Base-by-base conservation (phyloP, 2,888 invertebrate species). In the Hypena proboscidalis region DNA sequence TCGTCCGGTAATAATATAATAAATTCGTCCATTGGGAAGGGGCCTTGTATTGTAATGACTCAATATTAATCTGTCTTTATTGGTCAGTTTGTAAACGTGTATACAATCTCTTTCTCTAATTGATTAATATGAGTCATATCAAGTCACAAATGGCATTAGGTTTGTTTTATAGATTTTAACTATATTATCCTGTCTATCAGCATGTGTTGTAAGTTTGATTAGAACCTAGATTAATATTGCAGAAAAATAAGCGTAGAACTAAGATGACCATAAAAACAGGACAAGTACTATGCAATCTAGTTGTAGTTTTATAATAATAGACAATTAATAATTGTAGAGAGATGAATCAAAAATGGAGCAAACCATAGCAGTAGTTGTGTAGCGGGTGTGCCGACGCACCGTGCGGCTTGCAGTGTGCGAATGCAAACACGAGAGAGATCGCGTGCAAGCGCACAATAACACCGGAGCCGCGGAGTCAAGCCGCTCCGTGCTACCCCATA, bases 1-100 rank as follows among this genome's bases (percentile, higher is more conserved):
- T 83, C 79, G 81, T 78, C 82, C 87, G 79, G 85, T 85, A 84
- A 87, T 88, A 89, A 88, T 83, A 71, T 80, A 86, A 87, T 90
- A 83, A 81, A 87, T 80, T 81, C 65, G 85, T 85, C 87, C 87
- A 79, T 77, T 74, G 84, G 88, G 85, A 85, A 73, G 82, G 85
- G 79, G 74, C 50, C 59, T 56, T 58, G 32, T 54, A 67, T 61
- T 70, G 61, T 68, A 80, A 81, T 83, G 80, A 82, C 77, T 86
- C 77, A 75, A 81, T 82, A 83, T 82, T 84, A 85, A 83, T 83
- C 73, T 66, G 65, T 70, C 77, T 63, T 79, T 77, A 82, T 79
- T 81, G 76, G 69, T 58, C 67, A 70, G 69, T 75, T 71, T 58
- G 49, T 59, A 57, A 59, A 41, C 38, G 41, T 50, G 23, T 53